A percentile compares a stretch with the other conserved stretches of the same genome.
phyloP scores from a whole-genome alignment of 92 coral and sea anemone genomes.

The Pocillopora grandis region DNA sequence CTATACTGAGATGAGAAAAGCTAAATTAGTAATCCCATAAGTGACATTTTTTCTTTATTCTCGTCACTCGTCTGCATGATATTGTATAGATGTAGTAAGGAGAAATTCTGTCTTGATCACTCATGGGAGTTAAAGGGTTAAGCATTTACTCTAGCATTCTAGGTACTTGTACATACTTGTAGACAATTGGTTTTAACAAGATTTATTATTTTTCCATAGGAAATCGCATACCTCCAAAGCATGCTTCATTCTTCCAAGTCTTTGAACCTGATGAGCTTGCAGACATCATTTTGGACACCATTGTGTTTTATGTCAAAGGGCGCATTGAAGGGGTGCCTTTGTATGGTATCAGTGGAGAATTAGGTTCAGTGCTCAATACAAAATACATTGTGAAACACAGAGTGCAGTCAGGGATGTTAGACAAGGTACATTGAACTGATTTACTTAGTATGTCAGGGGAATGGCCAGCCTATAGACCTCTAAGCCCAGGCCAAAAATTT shows the following conservation, averaged over 20 bases:
- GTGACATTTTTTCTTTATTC: too few relatives aligned
- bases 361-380: slow-evolving; percentile 88
- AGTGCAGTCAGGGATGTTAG: slow-evolving; percentile 76
- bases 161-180: background rate
- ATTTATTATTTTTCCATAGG: slow-evolving; percentile 25
- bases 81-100: too few relatives aligned
- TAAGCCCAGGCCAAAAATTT: too few relatives aligned
- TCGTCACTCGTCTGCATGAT: too few relatives aligned
- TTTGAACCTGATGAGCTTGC: slow-evolving; percentile 87
- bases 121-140: too few relatives aligned
- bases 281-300: slow-evolving; percentile 85
- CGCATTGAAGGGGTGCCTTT: slow-evolving; percentile 92
- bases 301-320: slow-evolving; percentile 89
- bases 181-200: background rate
- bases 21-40: too few relatives aligned
- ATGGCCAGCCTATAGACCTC: too few relatives aligned
- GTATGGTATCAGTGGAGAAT: slow-evolving; percentile 90
- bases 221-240: slow-evolving; percentile 75
- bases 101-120: too few relatives aligned
- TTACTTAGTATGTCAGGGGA: background rate
- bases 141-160: background rate
- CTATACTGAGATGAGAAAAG: too few relatives aligned
- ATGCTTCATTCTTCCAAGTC: slow-evolving; percentile 84
- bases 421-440: slow-evolving; percentile 56
- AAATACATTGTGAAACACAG: slow-evolving; percentile 88